Base-by-base conservation (phyloP, 2,888 invertebrate genomes). In the Tinea trinotella region DNA sequence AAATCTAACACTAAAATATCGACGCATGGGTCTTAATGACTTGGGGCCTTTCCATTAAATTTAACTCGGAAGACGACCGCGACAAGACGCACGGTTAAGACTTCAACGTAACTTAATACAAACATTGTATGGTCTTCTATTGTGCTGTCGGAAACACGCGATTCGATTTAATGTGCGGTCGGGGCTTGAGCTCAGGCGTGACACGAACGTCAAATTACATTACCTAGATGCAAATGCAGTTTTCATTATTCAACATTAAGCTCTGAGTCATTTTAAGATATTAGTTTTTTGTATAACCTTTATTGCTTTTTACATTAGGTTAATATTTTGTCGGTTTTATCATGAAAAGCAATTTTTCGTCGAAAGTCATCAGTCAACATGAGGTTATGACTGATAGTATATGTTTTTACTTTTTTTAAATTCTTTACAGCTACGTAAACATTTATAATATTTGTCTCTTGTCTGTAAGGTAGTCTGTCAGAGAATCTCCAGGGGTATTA, bases 31-130 rank as follows among this genome's bases (percentile, higher is more conserved):
- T 50, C 50, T 50, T 50, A 50, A 50, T 50, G 50, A 50, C 24
- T 24, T 50, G 6, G 50, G 50, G 50, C 24, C 50, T 22, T 50
- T 50, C 50, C 50, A 50, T 50, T 50, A 50, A 50, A 24, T 24
- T 50, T 50, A 24, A 50, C 20, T 12, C 22, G 10, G 50, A 18
- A 13, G 22, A 50, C 46, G 50, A 50, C 50, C 50, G 24, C 50
- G 50, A 50, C 24, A 50, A 24, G 50, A 24, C 24, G 50, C 24
- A 12, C 22, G 50, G 22, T 22, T 24, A 50, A 48, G 48, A 48
- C 17, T 48, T 19, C n/a, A 50, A 24, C 18, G 24, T 15, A 50
- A 50, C 13, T 22, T 24, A 50, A 50, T 24, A 50, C 46, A n/a
- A n/a, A 46, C 48, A 48, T 18, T 48, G 48, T 48, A 48, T 48